Percentiles rank a stretch among this genome's conserved stretches.
phyloP scores from a whole-genome alignment of 1,140 invertebrate species.

The Pseudomyrmex concolor region DNA sequence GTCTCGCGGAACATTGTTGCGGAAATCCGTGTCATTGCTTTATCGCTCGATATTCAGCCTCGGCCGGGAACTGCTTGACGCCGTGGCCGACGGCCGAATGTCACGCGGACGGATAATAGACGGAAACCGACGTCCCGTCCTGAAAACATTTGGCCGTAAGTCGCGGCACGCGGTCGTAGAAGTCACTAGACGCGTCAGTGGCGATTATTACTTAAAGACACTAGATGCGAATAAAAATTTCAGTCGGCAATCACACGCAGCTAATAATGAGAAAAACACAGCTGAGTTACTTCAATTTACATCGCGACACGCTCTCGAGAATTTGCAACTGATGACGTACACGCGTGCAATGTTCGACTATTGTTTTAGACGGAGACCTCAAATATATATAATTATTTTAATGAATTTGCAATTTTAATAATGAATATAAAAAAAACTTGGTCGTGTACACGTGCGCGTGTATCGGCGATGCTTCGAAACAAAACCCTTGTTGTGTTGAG shows the following conservation, averaged over 20 bases:
- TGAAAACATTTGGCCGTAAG: conserved; percentile 64
- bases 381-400: too few relatives aligned
- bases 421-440: too few relatives aligned
- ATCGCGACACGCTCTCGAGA: too few relatives aligned
- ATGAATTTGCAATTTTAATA: too few relatives aligned
- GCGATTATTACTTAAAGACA: neutral
- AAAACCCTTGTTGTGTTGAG: neutral
- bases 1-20: conserved; percentile 36
- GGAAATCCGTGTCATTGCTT: conserved; percentile 76
- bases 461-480: neutral
- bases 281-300: too few relatives aligned
- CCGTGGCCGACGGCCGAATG: conserved; percentile 69
- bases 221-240: neutral
- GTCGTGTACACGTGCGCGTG: too few relatives aligned
- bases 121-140: conserved; percentile 30
- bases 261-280: too few relatives aligned
- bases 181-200: conserved; percentile 50
- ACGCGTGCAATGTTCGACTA: too few relatives aligned
- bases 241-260: too few relatives aligned
- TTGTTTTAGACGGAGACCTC: too few relatives aligned
- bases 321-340: too few relatives aligned
- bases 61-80: conserved; percentile 78
- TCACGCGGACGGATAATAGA: conserved; percentile 75
- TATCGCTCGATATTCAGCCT: conserved; percentile 79
- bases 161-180: conserved; percentile 26